phyloP scores from a whole-genome alignment of 1,140 invertebrate species.

The Panagrolaimus sp. region DNA sequence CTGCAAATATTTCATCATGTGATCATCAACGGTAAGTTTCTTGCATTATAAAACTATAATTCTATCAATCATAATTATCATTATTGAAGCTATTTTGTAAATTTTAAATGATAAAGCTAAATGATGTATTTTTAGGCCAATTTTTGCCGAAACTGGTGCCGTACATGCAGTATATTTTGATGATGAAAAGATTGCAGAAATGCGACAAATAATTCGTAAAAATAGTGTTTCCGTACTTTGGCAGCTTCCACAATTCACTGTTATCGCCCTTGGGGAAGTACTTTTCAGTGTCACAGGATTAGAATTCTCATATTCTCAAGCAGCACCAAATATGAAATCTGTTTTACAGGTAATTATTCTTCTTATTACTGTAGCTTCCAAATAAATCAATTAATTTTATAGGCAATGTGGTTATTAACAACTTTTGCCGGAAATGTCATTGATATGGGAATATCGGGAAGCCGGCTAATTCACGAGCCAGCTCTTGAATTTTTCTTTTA shows the following conservation, averaged over 20 bases:
- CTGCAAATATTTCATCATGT: not conserved
- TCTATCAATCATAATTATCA: too few relatives aligned
- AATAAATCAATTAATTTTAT: not conserved
- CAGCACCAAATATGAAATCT: slow-evolving; percentile 53
- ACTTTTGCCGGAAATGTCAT: slow-evolving; percentile 55
- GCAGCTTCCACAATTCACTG: slow-evolving; percentile 61
- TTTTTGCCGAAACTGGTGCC: not conserved
- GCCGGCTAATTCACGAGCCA: slow-evolving; percentile 45
- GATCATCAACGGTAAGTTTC: not conserved
- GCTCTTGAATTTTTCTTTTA: slow-evolving; percentile 56
- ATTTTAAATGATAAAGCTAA: too few relatives aligned
- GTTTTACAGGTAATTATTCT: slow-evolving; percentile 59
- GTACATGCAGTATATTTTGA: not conserved
- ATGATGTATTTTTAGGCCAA: not conserved
- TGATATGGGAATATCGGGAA: slow-evolving; percentile 47
- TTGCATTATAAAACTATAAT: too few relatives aligned
- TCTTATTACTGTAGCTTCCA: not conserved
- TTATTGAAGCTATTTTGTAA: not conserved
- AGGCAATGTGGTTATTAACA: slow-evolving; percentile 56
- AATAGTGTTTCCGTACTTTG: slow-evolving; percentile 52
- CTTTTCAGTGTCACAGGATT: slow-evolving; percentile 53
- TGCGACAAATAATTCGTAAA: slow-evolving; percentile 28
- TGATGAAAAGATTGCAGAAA: not conserved
- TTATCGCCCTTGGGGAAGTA: slow-evolving; percentile 69
- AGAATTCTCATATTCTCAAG: slow-evolving; percentile 49